Percentiles rank a stretch among this genome's conserved stretches.
Conservation (phyloP, 2,797 vertebrate genomes). For the Gorsachius magnificus region DNA sequence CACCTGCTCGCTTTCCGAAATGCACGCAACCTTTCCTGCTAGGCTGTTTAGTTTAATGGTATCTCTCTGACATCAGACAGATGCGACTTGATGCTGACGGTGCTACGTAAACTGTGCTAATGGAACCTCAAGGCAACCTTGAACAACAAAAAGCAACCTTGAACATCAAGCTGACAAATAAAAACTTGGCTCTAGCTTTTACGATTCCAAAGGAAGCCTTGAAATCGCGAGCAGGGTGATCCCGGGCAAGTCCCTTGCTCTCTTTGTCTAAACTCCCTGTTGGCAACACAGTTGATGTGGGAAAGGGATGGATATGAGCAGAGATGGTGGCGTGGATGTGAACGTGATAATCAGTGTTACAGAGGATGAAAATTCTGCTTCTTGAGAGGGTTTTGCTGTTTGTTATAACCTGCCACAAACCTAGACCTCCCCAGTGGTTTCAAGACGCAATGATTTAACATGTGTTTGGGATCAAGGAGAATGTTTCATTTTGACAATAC, state of each 20-base stretch:
- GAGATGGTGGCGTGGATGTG: neutral
- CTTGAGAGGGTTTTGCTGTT: neutral
- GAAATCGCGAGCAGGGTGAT: neutral
- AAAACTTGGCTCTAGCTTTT: rapidly evolving
- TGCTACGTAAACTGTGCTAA: neutral
- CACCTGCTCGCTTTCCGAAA: neutral
- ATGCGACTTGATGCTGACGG: neutral
- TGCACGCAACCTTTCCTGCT: constrained; percentile 2
- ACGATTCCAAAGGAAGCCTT: neutral
- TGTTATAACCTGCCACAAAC: neutral
- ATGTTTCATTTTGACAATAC: neutral
- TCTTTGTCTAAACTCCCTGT: neutral
- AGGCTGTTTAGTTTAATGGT: neutral
- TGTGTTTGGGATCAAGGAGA: rapidly evolving
- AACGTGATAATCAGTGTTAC: rapidly evolving
- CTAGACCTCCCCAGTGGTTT: neutral
- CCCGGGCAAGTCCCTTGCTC: neutral
- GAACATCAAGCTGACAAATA: neutral
- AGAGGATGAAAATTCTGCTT: too few species aligned
- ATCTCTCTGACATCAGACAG: neutral
- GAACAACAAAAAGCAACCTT: neutral
- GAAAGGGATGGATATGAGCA: neutral
- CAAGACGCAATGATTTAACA: neutral
- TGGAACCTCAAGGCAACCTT: constrained; percentile 1
- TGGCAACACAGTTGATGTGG: neutral